Evolutionary conservation across 2,113 vertebrate genomes (phyloP), one percentile per base, ranked within the genome.

Genomic region (Scalopus aquaticus): DNA sequence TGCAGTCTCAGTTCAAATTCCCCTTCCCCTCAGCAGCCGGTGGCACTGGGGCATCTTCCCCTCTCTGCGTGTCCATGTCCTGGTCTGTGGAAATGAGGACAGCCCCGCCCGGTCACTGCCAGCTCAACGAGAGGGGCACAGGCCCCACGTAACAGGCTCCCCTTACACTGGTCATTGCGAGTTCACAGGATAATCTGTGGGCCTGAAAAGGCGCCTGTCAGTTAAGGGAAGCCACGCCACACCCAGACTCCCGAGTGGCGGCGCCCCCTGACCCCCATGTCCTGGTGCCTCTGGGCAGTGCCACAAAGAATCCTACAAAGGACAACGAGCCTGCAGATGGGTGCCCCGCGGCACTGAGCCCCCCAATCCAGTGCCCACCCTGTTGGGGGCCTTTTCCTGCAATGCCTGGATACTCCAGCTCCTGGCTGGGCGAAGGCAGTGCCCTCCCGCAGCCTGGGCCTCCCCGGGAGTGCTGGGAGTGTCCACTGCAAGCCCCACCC

Each of bases 211-310:
- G 35, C 69, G 8, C 69, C 37, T 70, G 69, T 54, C 30, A 17
- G 51, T 39, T 35, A 26, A 56, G 83, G 44, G 54, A 3, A 3
- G 20, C 9, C 58, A 67, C 10, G 2, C 35, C 24, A 1, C 30
- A 1, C 28, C 10, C 46, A 49, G 46, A 49, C 46, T 11, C 46
- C 46, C 46, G 5, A 7, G 46, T 13, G 46, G 9, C 8, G 46
- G 46, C 46, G 46, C 44, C 46, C 46, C 46, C 46, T 13, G 12
- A 9, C 35, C 73, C 58, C 1, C 17, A 5, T 20, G 3, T 37
- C 0, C 1, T 15, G 19, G 32, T 46, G n/a, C 24, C 6, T 16
- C 3, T 19, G 4, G 13, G 13, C 49, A n/a, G 8, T 32, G 1
- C 1, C 10, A 3, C n/a, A 62, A 15, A 37, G 16, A n/a, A 30